Conservation (phyloP, 1,140 invertebrate species). For the Melanaphis sacchari region DNA sequence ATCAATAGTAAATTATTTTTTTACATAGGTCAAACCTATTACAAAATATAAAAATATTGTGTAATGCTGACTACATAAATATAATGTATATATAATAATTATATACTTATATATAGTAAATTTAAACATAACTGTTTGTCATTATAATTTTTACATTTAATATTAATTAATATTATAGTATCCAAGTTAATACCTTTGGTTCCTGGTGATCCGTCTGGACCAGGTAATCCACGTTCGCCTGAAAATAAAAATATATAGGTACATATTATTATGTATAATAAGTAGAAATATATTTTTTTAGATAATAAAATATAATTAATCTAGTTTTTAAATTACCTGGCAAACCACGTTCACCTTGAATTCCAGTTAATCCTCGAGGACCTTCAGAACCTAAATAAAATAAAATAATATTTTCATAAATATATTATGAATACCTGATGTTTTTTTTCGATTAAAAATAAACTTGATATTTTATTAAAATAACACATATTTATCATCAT, state of each 20-base stretch:
- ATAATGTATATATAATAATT: background rate
- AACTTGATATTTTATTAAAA: background rate
- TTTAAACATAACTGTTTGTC: background rate
- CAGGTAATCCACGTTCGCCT: conserved; percentile 72
- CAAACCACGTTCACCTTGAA: conserved; percentile 72
- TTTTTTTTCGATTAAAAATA: background rate
- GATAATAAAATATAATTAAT: background rate
- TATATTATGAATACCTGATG: background rate
- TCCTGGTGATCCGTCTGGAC: conserved; percentile 71
- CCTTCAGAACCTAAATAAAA: conserved; percentile 69
- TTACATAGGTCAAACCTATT: background rate
- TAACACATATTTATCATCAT: background rate
- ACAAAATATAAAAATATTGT: background rate
- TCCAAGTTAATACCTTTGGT: conserved; percentile 69
- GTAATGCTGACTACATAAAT: background rate
- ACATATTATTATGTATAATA: background rate
- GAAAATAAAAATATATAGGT: conserved; percentile 67
- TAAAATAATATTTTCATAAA: background rate
- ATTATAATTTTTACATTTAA: background rate
- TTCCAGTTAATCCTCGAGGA: conserved; percentile 66
- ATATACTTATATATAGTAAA: background rate
- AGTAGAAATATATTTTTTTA: background rate
- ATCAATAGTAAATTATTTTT: background rate
- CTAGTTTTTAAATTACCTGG: conserved; percentile 66
- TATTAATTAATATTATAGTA: background rate